Base-by-base conservation (phyloP, 2,113 vertebrate species). In the Brachypteracias leptosomus region DNA sequence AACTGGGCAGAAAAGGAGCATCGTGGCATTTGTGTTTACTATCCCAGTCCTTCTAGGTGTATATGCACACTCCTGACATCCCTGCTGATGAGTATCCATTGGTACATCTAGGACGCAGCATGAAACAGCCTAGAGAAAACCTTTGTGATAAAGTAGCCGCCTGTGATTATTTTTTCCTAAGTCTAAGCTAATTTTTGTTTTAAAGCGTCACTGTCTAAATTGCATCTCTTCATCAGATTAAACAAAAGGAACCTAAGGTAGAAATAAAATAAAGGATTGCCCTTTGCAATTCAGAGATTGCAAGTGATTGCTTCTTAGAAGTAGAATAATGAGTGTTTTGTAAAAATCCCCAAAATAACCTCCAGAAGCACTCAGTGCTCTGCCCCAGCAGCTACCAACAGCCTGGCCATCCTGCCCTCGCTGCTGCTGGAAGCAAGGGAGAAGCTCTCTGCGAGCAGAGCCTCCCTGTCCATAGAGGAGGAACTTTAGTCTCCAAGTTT, bases 41-140 rank as follows among this genome's bases (percentile, higher is more conserved):
- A 35, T 33, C 33, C 19, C 35, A 3, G 35, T 67, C 5, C 0
- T 70, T 71, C 36, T 62, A 55, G 52, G 47, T 74, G 57, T 75
- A 13, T 19, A 10, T 1, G 1, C 76, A 42, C 17, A 0, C 10
- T 55, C n/a, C 46, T 83, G 42, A 33, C 68, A 46, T 1, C 17
- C 17, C 40, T 25, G 19, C 66, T 6, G n/a, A n/a, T 25, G 72
- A 68, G 22, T 36, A 57, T 25, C 38, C 20, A 0, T 18, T 14
- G 58, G 2, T 54, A 4, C 13, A 6, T n/a, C 35, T 11, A 7
- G 47, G 54, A 13, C 44, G 8, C 46, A 49, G 36, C 14, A 9
- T 44, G 40, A 54, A 68, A 40, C 58, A 82, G n/a, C 74, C 61
- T 7, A 0, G 61, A 46, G 66, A 63, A 75, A 93, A 20, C 58